Conservation (phyloP, 2,888 invertebrate genomes). For the Spatulosminthurus flaviceps region DNA sequence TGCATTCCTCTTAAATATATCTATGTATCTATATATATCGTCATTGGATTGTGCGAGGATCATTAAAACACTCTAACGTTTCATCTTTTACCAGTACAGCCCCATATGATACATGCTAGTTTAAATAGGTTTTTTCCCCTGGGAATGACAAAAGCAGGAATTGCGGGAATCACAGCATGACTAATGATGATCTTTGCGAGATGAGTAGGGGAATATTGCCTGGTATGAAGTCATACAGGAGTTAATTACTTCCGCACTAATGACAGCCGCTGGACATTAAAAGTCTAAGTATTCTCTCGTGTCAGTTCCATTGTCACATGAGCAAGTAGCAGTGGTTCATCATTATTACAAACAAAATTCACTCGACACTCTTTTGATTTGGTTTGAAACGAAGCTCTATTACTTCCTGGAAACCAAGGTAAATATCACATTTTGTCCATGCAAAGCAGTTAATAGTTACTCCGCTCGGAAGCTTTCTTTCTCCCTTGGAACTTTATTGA, state of each 20-base stretch:
- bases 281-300: neutral
- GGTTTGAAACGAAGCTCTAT: neutral
- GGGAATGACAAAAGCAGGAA: neutral
- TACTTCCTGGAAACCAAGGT: neutral
- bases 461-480: neutral
- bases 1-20: no score
- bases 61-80: no score
- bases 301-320: neutral
- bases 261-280: conserved; percentile 20
- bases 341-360: neutral
- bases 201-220: neutral
- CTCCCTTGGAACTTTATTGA: no score
- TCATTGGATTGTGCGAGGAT: no score
- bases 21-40: no score
- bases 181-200: neutral
- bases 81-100: no score
- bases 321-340: neutral
- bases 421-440: neutral
- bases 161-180: no score
- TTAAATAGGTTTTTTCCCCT: neutral
- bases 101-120: no score
- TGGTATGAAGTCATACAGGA: neutral
- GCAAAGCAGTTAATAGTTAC: neutral
- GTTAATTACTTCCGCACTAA: conserved; percentile 29
- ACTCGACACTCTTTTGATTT: neutral